Conservation (phyloP, 1,140 invertebrate genomes). For the Anastrepha ludens region DNA sequence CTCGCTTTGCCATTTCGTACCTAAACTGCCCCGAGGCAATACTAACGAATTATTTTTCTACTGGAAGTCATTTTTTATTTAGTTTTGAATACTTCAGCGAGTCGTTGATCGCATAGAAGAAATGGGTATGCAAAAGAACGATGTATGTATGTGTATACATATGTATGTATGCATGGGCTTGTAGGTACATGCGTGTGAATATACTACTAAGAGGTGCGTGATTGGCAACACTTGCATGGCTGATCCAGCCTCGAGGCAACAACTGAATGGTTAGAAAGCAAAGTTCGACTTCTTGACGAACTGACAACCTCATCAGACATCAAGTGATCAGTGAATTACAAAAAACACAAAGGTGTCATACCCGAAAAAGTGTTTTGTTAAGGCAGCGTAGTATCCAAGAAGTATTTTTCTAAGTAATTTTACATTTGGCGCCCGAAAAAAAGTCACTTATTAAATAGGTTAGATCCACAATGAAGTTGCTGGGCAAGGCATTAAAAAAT, state of each 20-base stretch:
- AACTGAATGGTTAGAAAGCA: background rate
- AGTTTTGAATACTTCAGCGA: background rate
- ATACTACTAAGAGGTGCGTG: background rate
- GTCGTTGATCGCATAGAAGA: background rate
- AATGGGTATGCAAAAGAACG: background rate
- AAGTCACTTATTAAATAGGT: background rate
- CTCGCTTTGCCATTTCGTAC: too few species aligned
- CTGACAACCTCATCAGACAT: background rate
- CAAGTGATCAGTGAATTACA: background rate
- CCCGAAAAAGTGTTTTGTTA: background rate
- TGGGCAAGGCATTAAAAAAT: background rate
- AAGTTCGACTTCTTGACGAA: too few species aligned
- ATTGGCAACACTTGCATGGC: conserved; percentile 27
- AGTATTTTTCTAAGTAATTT: background rate
- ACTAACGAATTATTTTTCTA: background rate
- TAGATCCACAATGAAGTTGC: background rate
- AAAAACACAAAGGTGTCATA: background rate
- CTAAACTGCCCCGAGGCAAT: background rate
- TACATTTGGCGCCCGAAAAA: background rate
- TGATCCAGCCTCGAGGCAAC: background rate
- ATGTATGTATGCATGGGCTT: too few species aligned
- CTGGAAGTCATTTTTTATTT: background rate
- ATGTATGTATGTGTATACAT: background rate
- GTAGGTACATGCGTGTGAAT: too few species aligned
- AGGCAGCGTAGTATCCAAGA: too few species aligned